Base-by-base conservation (phyloP, 2,113 vertebrate species). In the Seriola dumerili region DNA sequence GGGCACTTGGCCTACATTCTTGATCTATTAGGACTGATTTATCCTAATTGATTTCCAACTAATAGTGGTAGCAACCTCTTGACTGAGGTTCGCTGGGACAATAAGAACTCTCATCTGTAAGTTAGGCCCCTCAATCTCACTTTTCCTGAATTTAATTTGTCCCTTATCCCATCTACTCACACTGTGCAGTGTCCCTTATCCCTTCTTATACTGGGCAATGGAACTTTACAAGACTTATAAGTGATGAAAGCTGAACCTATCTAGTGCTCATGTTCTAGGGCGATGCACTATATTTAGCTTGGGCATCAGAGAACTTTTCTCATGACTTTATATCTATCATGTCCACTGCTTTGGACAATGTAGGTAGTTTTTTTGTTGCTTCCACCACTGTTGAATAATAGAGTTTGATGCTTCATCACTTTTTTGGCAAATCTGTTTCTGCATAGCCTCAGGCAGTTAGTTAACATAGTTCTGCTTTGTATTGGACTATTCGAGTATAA, bases 191-290 rank as follows among this genome's bases (percentile, higher is more conserved):
- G 69, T 68, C 25, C 34, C 42, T 61, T 80, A 81, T 84, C 32
- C 23, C 5, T 62, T 17, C 23, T 46, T 62, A 25, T 52, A 12
- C 57, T 61, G 19, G 69, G 57, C 16, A 32, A 67, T 57, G 38
- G 44, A 32, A 78, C 57, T 66, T 52, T 62, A 83, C 62, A 44
- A 62, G 75, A 36, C 40, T 63, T 82, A 81, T 71, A 78, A 71
- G 66, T 25, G 71, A 80, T 83, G 69, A 88, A 78, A 80, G 65
- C 65, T 64, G 34, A 78, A 58, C 48, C 4, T 65, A 62, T 75
- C 14, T 42, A 63, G 42, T 78, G 58, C 58, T 80, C 42, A 68
- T 61, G 13, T 75, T 67, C 61, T 44, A 13, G 54, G 67, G 23
- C 4, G 5, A 46, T 44, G 52, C 23, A 29, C 32, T 88, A 68